These are phyloP conservation scores for Pantherophis guttatus DNA, from an alignment of 2,113 vertebrate species.

Conservation along the genomic window DNA sequence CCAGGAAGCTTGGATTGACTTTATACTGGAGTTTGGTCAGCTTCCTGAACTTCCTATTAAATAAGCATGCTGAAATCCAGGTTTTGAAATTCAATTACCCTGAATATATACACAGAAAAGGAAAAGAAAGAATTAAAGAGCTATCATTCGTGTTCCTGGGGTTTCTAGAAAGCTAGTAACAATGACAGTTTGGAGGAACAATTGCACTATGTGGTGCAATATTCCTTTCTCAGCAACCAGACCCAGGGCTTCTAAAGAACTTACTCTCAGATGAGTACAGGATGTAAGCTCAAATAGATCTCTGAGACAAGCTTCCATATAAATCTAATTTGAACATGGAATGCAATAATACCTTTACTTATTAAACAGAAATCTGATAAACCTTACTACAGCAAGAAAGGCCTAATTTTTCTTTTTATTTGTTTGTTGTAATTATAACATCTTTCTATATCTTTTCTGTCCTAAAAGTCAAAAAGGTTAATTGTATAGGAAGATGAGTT, in stretches of 20 bases:
- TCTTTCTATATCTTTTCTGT: neutral
- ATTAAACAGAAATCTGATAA: neutral
- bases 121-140: neutral
- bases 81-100: constrained; percentile 16
- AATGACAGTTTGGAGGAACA: constrained; percentile 20
- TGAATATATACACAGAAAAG: constrained; percentile 12
- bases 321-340: constrained; percentile 17
- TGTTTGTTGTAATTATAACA: neutral
- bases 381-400: neutral
- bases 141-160: fast-evolving
- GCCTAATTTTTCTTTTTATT: neutral
- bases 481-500: neutral
- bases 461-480: neutral
- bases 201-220: neutral
- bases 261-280: neutral
- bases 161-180: constrained; percentile 30
- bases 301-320: neutral
- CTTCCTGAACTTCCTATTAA: constrained; percentile 57
- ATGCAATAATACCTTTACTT: constrained; percentile 29
- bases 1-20: constrained; percentile 44
- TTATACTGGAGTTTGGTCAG: constrained; percentile 33
- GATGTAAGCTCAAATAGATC: constrained; percentile 35
- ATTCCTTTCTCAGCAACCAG: neutral
- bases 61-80: constrained; percentile 25
- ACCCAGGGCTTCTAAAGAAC: neutral